Evolutionary conservation across 2,888 invertebrate species (phyloP).

Genomic region (Caradrina kadenii): DNA sequence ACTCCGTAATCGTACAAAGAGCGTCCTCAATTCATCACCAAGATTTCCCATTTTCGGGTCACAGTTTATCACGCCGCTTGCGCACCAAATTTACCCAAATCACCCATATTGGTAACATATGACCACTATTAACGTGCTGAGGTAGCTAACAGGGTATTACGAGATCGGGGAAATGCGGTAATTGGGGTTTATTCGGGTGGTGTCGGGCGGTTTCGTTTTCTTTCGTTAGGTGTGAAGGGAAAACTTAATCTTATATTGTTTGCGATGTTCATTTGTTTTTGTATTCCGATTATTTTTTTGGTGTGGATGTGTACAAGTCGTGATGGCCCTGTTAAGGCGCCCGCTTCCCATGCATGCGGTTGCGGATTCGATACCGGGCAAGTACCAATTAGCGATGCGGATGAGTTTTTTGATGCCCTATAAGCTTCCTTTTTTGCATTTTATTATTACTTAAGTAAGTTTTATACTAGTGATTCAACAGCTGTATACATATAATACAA

Average conservation of each 20-base stretch:
- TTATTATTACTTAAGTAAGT: too few species aligned
- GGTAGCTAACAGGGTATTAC: slow-evolving; percentile 56
- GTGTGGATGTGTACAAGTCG: too few species aligned
- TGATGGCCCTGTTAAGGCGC: too few species aligned
- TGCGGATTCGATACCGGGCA: too few species aligned
- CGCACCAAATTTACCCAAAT: slow-evolving; percentile 54
- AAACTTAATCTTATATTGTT: slow-evolving; percentile 39
- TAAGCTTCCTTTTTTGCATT: too few species aligned
- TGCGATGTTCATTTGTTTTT: slow-evolving; percentile 36
- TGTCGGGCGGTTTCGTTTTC: slow-evolving; percentile 37
- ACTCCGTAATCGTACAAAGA: slow-evolving; percentile 21
- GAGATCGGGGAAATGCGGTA: slow-evolving; percentile 57
- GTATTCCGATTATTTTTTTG: not conserved
- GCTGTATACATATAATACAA: too few species aligned
- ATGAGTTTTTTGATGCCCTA: too few species aligned
- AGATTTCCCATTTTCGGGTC: slow-evolving; percentile 50
- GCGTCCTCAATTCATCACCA: slow-evolving; percentile 36
- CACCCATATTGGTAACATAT: slow-evolving; percentile 63
- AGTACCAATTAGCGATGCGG: too few species aligned
- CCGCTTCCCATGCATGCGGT: too few species aligned
- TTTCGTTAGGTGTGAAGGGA: slow-evolving; percentile 44
- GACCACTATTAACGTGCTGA: slow-evolving; percentile 54
- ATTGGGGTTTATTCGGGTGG: slow-evolving; percentile 55
- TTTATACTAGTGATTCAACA: too few species aligned
- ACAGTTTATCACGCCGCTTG: slow-evolving; percentile 58